A percentile compares a stretch with the other conserved stretches of the same genome.
phyloP scores from a whole-genome alignment of 2,797 vertebrate genomes.

The Pseudotriccus pelzelni region DNA sequence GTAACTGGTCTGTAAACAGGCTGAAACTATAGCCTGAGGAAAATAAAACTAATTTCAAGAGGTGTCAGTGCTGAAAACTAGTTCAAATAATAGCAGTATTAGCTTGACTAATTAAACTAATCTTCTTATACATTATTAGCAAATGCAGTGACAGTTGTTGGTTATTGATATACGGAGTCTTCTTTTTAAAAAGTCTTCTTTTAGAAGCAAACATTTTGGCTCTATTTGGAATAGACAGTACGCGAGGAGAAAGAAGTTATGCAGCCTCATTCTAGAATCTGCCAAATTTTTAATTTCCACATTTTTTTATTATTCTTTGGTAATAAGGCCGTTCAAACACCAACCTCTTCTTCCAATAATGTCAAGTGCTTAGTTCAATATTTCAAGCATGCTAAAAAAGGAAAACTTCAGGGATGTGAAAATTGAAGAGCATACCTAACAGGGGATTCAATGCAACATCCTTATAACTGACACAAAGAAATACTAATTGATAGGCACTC shows the following conservation, averaged over 20 bases:
- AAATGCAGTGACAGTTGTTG: not conserved
- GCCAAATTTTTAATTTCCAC: not conserved
- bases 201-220: not conserved
- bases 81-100: conserved; percentile 32
- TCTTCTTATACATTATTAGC: conserved; percentile 26
- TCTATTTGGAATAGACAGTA: not conserved
- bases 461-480: not conserved
- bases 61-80: conserved; percentile 2
- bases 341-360: accelerated
- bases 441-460: not conserved
- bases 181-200: not conserved
- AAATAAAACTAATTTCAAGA: conserved; percentile 11
- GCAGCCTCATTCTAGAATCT: not conserved
- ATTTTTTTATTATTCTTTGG: not conserved
- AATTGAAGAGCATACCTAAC: not conserved
- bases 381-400: not conserved
- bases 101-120: conserved; percentile 46
- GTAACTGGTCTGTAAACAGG: not conserved
- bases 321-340: not conserved
- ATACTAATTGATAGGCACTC: not conserved
- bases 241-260: not conserved
- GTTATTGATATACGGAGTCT: not conserved
- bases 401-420: not conserved
- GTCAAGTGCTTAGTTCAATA: not conserved
- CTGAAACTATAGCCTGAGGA: not conserved